Percentiles rank a stretch among this genome's conserved stretches.
These are phyloP conservation scores for Corythaixoides concolor DNA, from an alignment of 2,113 vertebrate genomes.

Conservation along the genomic window DNA sequence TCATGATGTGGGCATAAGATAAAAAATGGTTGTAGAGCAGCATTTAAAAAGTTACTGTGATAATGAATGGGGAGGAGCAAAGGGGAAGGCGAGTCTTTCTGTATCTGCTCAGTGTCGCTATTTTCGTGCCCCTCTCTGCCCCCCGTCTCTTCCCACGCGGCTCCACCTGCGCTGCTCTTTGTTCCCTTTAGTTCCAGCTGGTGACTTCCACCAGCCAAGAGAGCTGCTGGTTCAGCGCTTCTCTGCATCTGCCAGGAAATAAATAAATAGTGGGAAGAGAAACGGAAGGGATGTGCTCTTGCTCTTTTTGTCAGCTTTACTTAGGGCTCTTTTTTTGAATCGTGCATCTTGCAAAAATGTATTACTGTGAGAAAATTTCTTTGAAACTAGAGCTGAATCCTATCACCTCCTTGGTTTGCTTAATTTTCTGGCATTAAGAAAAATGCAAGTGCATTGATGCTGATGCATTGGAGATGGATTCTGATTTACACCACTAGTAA, in stretches of 20 bases:
- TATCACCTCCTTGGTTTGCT: not conserved
- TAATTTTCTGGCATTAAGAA: not conserved
- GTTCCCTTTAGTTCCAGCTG: slow-evolving; percentile 44
- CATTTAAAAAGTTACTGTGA: not conserved
- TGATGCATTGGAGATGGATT: not conserved
- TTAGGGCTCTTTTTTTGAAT: not conserved
- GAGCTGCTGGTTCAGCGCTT: slow-evolving; percentile 56
- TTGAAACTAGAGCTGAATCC: not conserved
- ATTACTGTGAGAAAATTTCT: not conserved
- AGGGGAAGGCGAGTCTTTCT: not conserved
- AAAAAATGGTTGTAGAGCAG: not conserved
- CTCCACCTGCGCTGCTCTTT: slow-evolving; percentile 61
- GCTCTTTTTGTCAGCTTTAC: slow-evolving; percentile 37
- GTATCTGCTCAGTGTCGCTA: not conserved
- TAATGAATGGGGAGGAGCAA: not conserved
- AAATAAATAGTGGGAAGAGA: slow-evolving; percentile 47
- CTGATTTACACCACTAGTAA: not conserved
- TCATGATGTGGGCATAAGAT: not conserved
- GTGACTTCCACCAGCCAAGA: slow-evolving; percentile 46
- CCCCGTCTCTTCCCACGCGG: not conserved
- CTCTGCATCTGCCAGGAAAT: slow-evolving; percentile 66
- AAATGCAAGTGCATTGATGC: not conserved
- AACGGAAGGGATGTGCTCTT: slow-evolving; percentile 39
- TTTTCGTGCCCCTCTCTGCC: not conserved
- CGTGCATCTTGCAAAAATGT: not conserved